phyloP scores from a whole-genome alignment of 2,888 invertebrate species.

The Melieria omissa region DNA sequence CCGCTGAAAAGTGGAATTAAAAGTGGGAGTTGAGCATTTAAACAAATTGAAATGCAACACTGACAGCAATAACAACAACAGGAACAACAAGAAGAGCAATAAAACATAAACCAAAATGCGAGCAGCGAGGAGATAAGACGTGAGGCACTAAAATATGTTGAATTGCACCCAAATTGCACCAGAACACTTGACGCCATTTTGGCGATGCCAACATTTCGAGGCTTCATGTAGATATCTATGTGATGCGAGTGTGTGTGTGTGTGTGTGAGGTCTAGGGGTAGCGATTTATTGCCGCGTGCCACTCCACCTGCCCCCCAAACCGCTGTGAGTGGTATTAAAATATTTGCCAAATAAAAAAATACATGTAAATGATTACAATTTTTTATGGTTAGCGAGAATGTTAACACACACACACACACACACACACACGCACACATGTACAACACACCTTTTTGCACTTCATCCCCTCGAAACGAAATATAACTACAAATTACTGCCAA shows the following conservation, averaged over 20 bases:
- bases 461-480: background rate
- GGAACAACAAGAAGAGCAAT: constrained; percentile 11
- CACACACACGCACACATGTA: too few relatives aligned
- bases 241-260: too few relatives aligned
- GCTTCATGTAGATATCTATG: too few relatives aligned
- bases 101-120: constrained; percentile 7
- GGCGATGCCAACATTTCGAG: background rate
- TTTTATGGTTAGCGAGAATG: too few relatives aligned
- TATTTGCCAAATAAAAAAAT: too few relatives aligned
- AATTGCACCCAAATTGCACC: constrained; percentile 12
- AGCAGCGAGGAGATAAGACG: constrained; percentile 14
- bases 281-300: too few relatives aligned
- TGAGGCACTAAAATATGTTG: constrained; percentile 10
- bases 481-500: constrained; percentile 3
- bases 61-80: constrained; percentile 16
- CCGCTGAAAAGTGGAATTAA: constrained; percentile 40
- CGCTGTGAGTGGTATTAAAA: too few relatives aligned
- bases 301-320: too few relatives aligned
- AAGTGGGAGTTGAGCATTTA: constrained; percentile 39
- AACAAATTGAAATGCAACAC: constrained; percentile 42
- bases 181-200: constrained; percentile 13
- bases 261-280: too few relatives aligned
- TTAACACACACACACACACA: background rate
- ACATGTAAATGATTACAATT: too few relatives aligned
- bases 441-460: background rate